Evolutionary conservation across 2,113 vertebrate genomes (phyloP).

Genomic region (Grammomys surdaster): DNA sequence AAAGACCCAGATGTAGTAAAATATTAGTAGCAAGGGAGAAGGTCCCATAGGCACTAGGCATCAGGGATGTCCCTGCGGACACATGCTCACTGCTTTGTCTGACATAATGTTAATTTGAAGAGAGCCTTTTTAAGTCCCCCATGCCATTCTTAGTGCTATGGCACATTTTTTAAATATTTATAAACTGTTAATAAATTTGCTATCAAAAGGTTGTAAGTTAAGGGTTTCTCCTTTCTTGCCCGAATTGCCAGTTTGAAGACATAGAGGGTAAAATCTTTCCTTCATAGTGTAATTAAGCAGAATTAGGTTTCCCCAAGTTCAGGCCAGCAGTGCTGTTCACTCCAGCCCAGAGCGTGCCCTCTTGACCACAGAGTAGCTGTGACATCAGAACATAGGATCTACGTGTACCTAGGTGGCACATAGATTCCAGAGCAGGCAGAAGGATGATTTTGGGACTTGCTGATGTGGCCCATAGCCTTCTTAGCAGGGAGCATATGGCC

Average conservation of each 20-base stretch:
- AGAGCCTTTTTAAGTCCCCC: constrained; percentile 25
- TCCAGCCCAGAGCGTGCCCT: constrained; percentile 21
- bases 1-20: background rate
- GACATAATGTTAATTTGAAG: constrained; percentile 32
- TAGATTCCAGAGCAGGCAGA: constrained; percentile 48
- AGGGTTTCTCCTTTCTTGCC: constrained; percentile 45
- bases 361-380: background rate
- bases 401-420: background rate
- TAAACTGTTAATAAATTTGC: constrained; percentile 30
- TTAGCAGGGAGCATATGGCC: constrained; percentile 41
- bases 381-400: constrained; percentile 8
- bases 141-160: constrained; percentile 41
- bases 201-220: constrained; percentile 50
- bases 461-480: constrained; percentile 31
- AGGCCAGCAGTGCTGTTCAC: constrained; percentile 5
- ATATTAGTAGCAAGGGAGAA: background rate
- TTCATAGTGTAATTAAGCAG: background rate
- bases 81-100: constrained; percentile 45
- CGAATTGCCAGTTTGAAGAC: background rate
- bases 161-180: constrained; percentile 31
- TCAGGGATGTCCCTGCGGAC: background rate
- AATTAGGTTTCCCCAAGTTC: background rate
- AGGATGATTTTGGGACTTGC: constrained; percentile 22
- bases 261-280: background rate
- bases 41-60: background rate